Conservation (phyloP, 2,113 vertebrate genomes). For the Ailuropoda melanoleuca region DNA sequence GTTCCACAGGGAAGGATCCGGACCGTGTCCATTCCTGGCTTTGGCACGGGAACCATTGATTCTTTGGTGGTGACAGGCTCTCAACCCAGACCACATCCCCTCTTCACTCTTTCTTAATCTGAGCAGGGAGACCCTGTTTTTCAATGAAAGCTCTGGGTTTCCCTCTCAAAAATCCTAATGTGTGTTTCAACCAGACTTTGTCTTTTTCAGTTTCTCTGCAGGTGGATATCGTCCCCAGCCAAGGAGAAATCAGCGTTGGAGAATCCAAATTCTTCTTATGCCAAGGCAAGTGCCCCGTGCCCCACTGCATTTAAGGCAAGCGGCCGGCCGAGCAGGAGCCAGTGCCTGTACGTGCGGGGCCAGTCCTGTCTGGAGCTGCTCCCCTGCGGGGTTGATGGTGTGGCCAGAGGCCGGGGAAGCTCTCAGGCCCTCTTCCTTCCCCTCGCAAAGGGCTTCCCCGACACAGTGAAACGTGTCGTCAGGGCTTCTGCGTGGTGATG, state of each 20-base stretch:
- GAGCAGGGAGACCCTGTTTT: neutral
- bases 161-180: neutral
- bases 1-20: neutral
- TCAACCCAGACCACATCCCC: neutral
- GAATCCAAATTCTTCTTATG: constrained; percentile 99
- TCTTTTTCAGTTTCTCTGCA: constrained; percentile 91
- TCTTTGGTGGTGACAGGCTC: neutral
- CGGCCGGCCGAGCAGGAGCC: neutral
- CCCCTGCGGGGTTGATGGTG: fast-evolving
- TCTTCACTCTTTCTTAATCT: neutral
- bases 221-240: constrained; percentile 94
- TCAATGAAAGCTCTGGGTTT: neutral
- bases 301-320: constrained; percentile 73
- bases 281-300: constrained; percentile 87
- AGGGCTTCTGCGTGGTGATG: neutral
- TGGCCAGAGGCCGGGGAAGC: neutral
- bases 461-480: neutral
- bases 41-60: fast-evolving
- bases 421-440: neutral
- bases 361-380: fast-evolving
- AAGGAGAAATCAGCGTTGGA: constrained; percentile 97
- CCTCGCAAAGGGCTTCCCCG: neutral
- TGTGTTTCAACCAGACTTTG: neutral
- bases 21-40: neutral
- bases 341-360: fast-evolving